Conservation (phyloP, 2,113 vertebrate genomes). For the Chaenogobius annularis region DNA sequence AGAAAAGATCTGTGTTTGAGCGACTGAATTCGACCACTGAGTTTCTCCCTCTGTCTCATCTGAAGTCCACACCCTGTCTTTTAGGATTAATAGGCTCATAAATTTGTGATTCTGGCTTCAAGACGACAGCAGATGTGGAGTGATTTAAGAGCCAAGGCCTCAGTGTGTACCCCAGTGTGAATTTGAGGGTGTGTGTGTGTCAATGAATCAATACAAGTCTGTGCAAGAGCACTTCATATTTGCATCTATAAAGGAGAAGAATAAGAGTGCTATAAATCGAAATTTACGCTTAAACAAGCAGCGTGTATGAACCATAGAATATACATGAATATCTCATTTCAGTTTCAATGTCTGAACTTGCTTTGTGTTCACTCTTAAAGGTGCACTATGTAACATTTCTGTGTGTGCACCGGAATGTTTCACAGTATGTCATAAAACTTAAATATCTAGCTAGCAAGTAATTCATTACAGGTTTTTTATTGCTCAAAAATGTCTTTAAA, state of each 20-base stretch:
- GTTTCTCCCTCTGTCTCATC: neutral
- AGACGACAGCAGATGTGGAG: conserved; percentile 31
- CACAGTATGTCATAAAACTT: no score
- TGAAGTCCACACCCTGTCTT: conserved; percentile 28
- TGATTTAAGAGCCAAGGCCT: conserved; percentile 36
- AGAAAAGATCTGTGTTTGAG: conserved; percentile 25
- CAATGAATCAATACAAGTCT: conserved; percentile 5
- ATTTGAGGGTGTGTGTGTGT: conserved; percentile 21
- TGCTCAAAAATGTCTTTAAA: no score
- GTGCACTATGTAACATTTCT: no score
- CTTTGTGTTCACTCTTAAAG: no score
- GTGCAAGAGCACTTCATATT: conserved; percentile 12
- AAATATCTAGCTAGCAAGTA: no score
- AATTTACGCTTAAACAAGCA: neutral
- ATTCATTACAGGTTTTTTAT: no score
- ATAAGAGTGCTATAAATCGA: neutral
- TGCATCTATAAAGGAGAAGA: neutral
- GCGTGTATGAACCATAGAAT: neutral
- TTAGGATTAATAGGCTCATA: conserved; percentile 53
- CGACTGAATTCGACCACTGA: conserved; percentile 14
- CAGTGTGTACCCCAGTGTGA: conserved; percentile 7
- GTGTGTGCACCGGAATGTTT: no score
- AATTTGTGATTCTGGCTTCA: conserved; percentile 50
- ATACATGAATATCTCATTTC: no score
- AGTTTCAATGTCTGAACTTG: no score